Conservation (phyloP, 2,888 invertebrate genomes). For the Dynastes hyllus region DNA sequence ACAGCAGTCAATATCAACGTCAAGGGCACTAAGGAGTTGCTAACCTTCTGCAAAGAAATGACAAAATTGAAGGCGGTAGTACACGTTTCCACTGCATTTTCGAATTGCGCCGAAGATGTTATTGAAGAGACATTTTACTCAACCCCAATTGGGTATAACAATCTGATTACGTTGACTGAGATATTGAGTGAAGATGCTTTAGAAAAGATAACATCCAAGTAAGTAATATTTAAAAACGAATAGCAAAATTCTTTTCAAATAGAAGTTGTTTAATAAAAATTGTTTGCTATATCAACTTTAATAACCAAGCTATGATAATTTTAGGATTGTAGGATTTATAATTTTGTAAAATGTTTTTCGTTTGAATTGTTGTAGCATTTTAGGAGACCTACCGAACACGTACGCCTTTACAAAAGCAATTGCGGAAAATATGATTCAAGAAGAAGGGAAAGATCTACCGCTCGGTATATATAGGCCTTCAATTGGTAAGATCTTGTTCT, state of each 20-base stretch:
- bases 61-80: constrained; percentile 72
- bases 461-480: constrained; percentile 80
- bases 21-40: constrained; percentile 71
- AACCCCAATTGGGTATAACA: constrained; percentile 72
- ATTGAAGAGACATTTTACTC: constrained; percentile 70
- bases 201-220: constrained; percentile 76
- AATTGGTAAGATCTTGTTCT: constrained; percentile 68
- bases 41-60: constrained; percentile 72
- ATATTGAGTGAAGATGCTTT: constrained; percentile 72
- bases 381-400: constrained; percentile 79
- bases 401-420: constrained; percentile 84
- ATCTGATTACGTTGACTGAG: constrained; percentile 73
- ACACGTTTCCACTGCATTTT: constrained; percentile 62
- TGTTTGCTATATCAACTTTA: no score
- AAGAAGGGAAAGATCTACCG: constrained; percentile 74
- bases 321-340: no score
- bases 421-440: constrained; percentile 77
- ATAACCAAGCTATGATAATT: no score
- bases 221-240: constrained; percentile 62
- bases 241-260: no score
- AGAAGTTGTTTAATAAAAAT: no score
- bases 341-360: no score
- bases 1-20: constrained; percentile 73
- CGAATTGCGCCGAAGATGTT: constrained; percentile 59
- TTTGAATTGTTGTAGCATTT: constrained; percentile 66